These are phyloP conservation scores for Alces alces DNA, from an alignment of 2,113 vertebrate species.

Conservation along the genomic window DNA sequence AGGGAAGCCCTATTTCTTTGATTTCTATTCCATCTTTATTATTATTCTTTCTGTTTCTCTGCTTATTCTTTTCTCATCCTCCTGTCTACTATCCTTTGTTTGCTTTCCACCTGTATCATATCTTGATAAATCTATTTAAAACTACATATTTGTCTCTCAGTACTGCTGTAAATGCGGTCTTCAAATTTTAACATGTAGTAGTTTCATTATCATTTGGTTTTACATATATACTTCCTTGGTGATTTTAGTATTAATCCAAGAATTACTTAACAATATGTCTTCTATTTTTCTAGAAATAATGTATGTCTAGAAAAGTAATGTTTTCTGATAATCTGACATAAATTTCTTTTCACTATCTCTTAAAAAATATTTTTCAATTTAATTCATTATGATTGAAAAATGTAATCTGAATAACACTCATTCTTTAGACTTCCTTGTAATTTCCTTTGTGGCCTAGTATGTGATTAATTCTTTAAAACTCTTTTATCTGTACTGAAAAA, in stretches of 20 bases:
- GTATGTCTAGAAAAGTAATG: background rate
- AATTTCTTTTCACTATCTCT: background rate
- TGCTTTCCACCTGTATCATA: background rate
- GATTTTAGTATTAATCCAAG: background rate
- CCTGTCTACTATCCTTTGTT: background rate
- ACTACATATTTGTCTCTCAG: background rate
- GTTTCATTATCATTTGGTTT: background rate
- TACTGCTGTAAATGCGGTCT: background rate
- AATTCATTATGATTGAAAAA: background rate
- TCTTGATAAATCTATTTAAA: background rate
- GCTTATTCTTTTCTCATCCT: background rate
- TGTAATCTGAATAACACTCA: background rate
- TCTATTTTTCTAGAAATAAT: background rate
- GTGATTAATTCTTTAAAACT: background rate
- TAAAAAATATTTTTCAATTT: background rate
- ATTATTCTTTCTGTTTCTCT: background rate
- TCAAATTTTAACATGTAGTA: background rate
- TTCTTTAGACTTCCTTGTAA: background rate
- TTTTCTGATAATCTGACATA: background rate
- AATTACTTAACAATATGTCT: background rate
- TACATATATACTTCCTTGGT: background rate
- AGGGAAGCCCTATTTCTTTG: background rate
- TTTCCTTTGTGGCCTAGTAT: background rate
- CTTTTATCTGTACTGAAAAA: background rate
- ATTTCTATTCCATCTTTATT: background rate